phyloP scores from a whole-genome alignment of 2,797 vertebrate genomes.

The Emydoidea blandingii region DNA sequence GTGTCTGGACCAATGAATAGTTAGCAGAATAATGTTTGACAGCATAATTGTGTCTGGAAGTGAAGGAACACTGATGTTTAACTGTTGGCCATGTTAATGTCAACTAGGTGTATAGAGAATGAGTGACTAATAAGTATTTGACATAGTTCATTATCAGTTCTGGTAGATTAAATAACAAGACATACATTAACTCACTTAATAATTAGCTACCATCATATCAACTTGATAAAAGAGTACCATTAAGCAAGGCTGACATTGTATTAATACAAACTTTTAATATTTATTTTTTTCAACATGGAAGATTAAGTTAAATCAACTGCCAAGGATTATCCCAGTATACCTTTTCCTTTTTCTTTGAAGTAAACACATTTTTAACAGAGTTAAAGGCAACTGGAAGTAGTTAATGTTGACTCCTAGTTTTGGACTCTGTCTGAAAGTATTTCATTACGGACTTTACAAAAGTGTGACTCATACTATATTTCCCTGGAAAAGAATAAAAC shows the following conservation, averaged over 20 bases:
- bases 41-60: neutral
- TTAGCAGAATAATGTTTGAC: neutral
- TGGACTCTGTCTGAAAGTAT: neutral
- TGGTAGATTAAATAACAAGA: conserved; percentile 67
- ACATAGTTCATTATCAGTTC: conserved; percentile 61
- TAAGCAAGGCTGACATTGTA: conserved; percentile 66
- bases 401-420: neutral
- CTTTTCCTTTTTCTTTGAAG: neutral
- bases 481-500: neutral
- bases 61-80: neutral
- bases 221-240: conserved; percentile 67
- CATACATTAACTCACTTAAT: conserved; percentile 65
- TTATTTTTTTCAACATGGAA: conserved; percentile 47
- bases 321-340: neutral
- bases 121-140: conserved; percentile 55
- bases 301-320: conserved; percentile 53
- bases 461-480: neutral
- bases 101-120: conserved; percentile 55
- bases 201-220: conserved; percentile 70
- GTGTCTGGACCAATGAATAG: neutral
- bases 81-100: conserved; percentile 29
- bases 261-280: conserved; percentile 61
- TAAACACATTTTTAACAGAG: conserved; percentile 16
- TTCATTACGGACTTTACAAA: neutral
- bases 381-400: neutral